These are phyloP conservation scores for Alviniconcha marisindica DNA, from an alignment of 1,140 invertebrate genomes.

Conservation along the genomic window DNA sequence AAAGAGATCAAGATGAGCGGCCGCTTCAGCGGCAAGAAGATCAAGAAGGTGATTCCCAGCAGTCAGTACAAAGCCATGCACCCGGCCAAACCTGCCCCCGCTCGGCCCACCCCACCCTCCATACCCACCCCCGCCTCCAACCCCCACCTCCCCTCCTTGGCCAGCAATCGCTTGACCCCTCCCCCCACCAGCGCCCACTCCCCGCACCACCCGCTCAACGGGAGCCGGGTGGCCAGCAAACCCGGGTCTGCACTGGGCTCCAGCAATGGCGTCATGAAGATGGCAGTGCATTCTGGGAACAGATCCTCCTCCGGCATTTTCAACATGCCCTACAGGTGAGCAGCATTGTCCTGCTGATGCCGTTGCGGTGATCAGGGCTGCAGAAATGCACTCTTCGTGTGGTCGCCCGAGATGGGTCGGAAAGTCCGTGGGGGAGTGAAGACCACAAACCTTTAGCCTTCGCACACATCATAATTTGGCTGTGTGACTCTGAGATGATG, in stretches of 20 bases:
- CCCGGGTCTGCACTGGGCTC: slow-evolving; percentile 69
- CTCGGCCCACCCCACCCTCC: slow-evolving; percentile 23
- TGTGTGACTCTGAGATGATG: too few relatives aligned
- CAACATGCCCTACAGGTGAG: slow-evolving; percentile 84
- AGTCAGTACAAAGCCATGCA: slow-evolving; percentile 34
- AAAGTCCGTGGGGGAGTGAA: too few relatives aligned
- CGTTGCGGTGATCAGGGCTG: too few relatives aligned
- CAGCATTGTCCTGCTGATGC: too few relatives aligned
- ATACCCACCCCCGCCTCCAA: slow-evolving; percentile 4
- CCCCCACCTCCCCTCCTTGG: slow-evolving; percentile 1
- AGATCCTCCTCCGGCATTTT: slow-evolving; percentile 80
- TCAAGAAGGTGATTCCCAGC: slow-evolving; percentile 80
- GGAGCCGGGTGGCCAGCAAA: slow-evolving; percentile 40
- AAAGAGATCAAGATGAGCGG: slow-evolving; percentile 93
- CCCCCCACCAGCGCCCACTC: slow-evolving; percentile 34
- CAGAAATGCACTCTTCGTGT: too few relatives aligned
- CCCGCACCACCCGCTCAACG: slow-evolving; percentile 39
- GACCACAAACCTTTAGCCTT: too few relatives aligned
- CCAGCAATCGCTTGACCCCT: slow-evolving; percentile 34
- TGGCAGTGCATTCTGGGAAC: slow-evolving; percentile 31
- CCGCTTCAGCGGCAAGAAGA: slow-evolving; percentile 84
- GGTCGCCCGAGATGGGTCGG: too few relatives aligned
- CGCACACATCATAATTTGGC: too few relatives aligned
- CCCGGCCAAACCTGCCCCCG: slow-evolving; percentile 37
- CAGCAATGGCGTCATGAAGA: slow-evolving; percentile 30